Conservation (phyloP, 1,140 invertebrate species). For the Dufourea novaeangliae region DNA sequence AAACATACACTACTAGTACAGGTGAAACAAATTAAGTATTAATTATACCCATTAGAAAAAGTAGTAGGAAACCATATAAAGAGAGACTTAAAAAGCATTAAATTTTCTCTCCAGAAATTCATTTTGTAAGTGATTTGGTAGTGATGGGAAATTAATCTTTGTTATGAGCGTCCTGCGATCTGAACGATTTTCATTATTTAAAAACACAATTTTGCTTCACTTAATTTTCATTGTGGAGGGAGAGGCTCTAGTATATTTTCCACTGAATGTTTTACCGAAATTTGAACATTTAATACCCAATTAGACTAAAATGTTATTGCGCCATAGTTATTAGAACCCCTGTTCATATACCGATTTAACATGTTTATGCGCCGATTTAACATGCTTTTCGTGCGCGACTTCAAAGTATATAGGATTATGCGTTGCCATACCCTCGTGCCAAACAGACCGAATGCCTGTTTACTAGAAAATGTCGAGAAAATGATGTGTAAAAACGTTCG, state of each 20-base stretch:
- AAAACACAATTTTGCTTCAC: neutral
- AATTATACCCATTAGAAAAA: neutral
- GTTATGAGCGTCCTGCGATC: neutral
- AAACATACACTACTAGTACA: too few relatives aligned
- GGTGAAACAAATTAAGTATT: neutral
- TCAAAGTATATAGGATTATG: too few relatives aligned
- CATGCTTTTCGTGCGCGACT: too few relatives aligned
- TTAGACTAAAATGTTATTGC: neutral
- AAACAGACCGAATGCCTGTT: too few relatives aligned
- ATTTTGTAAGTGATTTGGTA: neutral
- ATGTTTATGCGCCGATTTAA: too few relatives aligned
- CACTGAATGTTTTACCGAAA: neutral
- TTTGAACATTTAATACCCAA: neutral
- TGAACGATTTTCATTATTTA: neutral
- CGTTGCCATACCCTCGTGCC: too few relatives aligned
- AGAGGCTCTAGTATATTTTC: neutral
- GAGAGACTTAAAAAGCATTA: neutral
- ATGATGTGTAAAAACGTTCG: too few relatives aligned
- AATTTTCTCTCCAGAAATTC: neutral
- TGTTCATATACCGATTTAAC: too few relatives aligned
- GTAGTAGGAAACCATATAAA: neutral
- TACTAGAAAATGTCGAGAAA: too few relatives aligned
- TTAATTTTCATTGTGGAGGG: neutral
- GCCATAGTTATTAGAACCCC: neutral
- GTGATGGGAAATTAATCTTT: neutral